These are phyloP conservation scores for Catharus fuscescens DNA, from an alignment of 2,113 vertebrate genomes.

Conservation along the genomic window DNA sequence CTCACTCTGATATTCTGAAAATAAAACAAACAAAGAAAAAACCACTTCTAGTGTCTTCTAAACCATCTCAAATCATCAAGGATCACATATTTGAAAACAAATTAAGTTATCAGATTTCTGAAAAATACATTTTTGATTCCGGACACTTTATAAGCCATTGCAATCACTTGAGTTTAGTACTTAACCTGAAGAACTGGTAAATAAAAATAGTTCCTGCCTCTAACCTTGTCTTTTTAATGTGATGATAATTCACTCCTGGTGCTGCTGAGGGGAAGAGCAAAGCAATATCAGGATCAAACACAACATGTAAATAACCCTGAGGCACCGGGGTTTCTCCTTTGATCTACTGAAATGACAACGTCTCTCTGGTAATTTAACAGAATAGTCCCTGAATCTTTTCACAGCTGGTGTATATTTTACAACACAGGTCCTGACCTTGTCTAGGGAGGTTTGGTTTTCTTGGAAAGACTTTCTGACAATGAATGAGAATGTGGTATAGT, in stretches of 20 bases:
- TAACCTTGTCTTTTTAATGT: not conserved
- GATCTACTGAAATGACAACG: not conserved
- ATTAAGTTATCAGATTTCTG: not conserved
- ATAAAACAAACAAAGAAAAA: not conserved
- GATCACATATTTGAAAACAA: not conserved
- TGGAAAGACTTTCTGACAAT: not conserved
- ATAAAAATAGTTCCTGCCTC: not conserved
- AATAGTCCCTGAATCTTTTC: not conserved
- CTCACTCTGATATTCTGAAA: not conserved
- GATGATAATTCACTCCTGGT: not conserved
- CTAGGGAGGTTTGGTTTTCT: not conserved
- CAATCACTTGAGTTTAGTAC: not conserved
- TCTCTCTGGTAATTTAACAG: not conserved
- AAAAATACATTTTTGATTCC: not conserved
- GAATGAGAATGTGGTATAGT: not conserved
- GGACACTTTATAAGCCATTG: not conserved
- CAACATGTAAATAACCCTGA: not conserved
- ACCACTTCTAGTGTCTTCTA: not conserved
- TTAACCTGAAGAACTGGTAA: not conserved
- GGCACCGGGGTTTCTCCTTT: not conserved
- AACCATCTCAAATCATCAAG: not conserved
- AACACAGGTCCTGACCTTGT: not conserved
- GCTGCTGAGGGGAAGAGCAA: not conserved
- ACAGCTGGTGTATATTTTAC: not conserved
- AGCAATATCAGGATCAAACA: not conserved